Evolutionary conservation across 2,888 invertebrate genomes (phyloP), one percentile per base, ranked within the genome.

Genomic region (Apamea monoglypha): DNA sequence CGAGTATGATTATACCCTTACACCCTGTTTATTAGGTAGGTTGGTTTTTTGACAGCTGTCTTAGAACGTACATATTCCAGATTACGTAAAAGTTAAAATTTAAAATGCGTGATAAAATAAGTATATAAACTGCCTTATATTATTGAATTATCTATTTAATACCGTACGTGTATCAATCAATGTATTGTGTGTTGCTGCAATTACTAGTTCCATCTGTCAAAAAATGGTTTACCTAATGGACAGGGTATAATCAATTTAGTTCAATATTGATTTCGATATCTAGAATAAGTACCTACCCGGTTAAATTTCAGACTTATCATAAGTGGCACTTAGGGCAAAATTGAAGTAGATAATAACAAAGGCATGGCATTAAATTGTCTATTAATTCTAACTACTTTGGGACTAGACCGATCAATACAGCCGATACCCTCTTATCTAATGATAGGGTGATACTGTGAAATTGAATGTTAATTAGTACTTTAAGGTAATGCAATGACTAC

Each of bases 331-430:
- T 85, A 77, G 63, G 67, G 63, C 79, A 67, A 80, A 80, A 84
- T 85, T 78, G 76, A 87, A 87, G 82, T 76, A 87, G 84, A 82
- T 87, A 78, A 68, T 69, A 76, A 85, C 86, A 86, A 85, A 83
- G 66, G 86, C 74, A 75, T 81, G 67, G 64, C 68, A 83, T 80
- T 87, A 85, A 83, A 87, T 86, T 86, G 81, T 85, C 80, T 69
- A 87, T 87, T 87, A 79, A 81, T 78, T 83, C 81, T 77, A 81
- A 83, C 72, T 83, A 75, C 71, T 77, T 78, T 71, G 64, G 80
- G 81, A 87, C 83, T 68, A 85, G 76, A 76, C 76, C 70, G 86
- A 83, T 87, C 82, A 78, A 84, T 85, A 87, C 32, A 53, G 29
- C 63, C 50, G 85, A 85, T 86, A 86, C 40, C 86, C 76, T 66